A percentile compares a stretch with the other conserved stretches of the same genome.
phyloP scores from a whole-genome alignment of 2,797 vertebrate genomes.

The Okamejei kenojei region DNA sequence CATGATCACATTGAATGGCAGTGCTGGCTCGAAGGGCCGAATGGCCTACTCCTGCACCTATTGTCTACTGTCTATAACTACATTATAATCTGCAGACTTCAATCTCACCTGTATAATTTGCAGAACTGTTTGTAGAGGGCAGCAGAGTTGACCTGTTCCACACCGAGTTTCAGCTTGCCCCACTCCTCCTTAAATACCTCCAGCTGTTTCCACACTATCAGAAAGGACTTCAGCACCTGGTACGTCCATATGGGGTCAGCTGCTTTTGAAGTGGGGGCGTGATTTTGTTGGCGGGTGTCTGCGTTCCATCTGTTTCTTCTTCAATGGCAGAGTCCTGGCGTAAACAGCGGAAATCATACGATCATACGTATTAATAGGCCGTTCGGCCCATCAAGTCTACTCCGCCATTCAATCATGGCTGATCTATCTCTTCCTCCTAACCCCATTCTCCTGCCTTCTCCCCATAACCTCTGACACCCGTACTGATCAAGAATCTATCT shows the following conservation, averaged over 20 bases:
- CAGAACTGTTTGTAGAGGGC: constrained; percentile 53
- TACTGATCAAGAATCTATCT: too few relatives aligned
- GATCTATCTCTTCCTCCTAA: too few relatives aligned
- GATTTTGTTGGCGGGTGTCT: constrained; percentile 35
- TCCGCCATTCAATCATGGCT: too few relatives aligned
- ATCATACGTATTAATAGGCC: too few relatives aligned
- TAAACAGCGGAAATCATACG: neutral
- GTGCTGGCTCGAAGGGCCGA: too few relatives aligned
- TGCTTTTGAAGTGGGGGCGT: neutral
- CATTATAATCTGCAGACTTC: too few relatives aligned
- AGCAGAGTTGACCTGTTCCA: constrained; percentile 46
- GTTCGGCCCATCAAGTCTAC: too few relatives aligned
- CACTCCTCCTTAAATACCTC: constrained; percentile 63
- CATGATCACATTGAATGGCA: too few relatives aligned
- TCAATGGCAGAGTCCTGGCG: neutral
- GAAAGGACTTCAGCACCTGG: constrained; percentile 57
- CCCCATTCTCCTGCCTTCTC: too few relatives aligned
- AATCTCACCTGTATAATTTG: constrained; percentile 55
- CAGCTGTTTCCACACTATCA: constrained; percentile 64
- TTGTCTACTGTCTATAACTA: too few relatives aligned
- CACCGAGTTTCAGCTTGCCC: constrained; percentile 51
- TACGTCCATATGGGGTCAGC: constrained; percentile 42
- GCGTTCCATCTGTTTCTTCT: neutral
- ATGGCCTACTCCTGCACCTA: too few relatives aligned
- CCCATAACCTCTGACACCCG: too few relatives aligned